Evolutionary conservation across 2,888 invertebrate species (phyloP), one percentile per base, ranked within the genome.

Genomic region (Eupeodes latifasciatus): DNA sequence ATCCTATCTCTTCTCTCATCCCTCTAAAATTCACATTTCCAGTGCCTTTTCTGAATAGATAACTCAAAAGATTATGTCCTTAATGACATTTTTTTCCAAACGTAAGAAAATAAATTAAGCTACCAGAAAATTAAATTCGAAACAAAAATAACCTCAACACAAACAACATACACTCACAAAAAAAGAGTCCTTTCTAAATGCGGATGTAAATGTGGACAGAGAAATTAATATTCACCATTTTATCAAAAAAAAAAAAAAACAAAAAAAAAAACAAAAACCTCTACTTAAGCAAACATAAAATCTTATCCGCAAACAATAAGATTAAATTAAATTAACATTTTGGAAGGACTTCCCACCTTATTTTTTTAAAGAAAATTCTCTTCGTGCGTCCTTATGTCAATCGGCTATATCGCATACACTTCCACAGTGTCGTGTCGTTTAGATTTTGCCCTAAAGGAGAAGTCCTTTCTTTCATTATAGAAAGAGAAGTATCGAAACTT

Each of bases 401-500:
- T 16, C 27, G 19, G 16, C 19, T 7, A 16, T 34, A 27, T 11
- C 10, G 40, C 40, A 9, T 40, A 5, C 40, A 5, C 1, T 40
- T 40, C 40, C 27, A 27, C 27, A 19, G 36, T 36, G 9, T 53
- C 34, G 67, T 53, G n/a, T 34, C 67, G 66, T 36, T 69, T 69
- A 49, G n/a, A 53, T 4, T 69, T 69, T 11, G 14, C 66, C 66
- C 66, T 49, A 36, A 4, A 51, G 53, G 16, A 55, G 7, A 59
- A 34, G 71, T 71, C 53, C 19, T 16, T 34, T 74, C 19, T 27
- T 71, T 71, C n/a, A 27, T 71, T 53, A 3, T 27, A 27, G 27
- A 27, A 27, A 27, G 27, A 47, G 12, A 34, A 47, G 16, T 51
- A 81, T 61, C 69, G 49, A 72, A 64, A 71, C 66, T 72, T 72